phyloP scores from a whole-genome alignment of 2,113 vertebrate genomes.

The Dolichallabes microphthalmus region DNA sequence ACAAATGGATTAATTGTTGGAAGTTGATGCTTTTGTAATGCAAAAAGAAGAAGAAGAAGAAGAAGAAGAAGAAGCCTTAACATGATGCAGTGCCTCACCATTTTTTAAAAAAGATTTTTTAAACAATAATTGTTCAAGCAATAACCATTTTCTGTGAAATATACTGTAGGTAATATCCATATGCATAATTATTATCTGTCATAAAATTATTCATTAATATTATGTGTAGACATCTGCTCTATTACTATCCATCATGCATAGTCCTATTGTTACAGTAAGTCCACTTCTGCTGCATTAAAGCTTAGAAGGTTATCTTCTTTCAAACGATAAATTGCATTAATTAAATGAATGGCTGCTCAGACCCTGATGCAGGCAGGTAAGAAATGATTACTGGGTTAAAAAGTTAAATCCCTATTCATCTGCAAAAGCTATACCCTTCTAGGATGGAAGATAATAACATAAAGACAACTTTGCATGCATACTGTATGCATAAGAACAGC shows the following conservation, averaged over 20 bases:
- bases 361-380: slow-evolving; percentile 34
- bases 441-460: slow-evolving; percentile 43
- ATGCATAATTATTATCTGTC: neutral
- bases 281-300: slow-evolving; percentile 63
- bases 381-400: slow-evolving; percentile 46
- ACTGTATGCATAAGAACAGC: neutral
- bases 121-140: neutral
- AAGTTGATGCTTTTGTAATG: neutral
- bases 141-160: neutral
- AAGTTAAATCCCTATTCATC: slow-evolving; percentile 42
- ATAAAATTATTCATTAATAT: neutral
- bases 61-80: neutral
- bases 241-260: neutral
- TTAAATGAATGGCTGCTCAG: slow-evolving; percentile 52
- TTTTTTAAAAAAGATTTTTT: neutral
- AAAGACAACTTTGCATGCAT: neutral
- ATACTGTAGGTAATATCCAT: neutral
- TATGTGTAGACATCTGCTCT: neutral
- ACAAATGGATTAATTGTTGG: neutral
- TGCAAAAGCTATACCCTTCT: slow-evolving; percentile 29
- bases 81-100: neutral
- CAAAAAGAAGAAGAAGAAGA: neutral
- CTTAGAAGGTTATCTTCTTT: slow-evolving; percentile 62
- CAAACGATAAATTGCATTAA: slow-evolving; percentile 69
- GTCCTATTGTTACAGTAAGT: slow-evolving; percentile 54